A percentile compares a stretch with the other conserved stretches of the same genome.
phyloP scores from a whole-genome alignment of 2,113 vertebrate genomes.

The Tyto alba region DNA sequence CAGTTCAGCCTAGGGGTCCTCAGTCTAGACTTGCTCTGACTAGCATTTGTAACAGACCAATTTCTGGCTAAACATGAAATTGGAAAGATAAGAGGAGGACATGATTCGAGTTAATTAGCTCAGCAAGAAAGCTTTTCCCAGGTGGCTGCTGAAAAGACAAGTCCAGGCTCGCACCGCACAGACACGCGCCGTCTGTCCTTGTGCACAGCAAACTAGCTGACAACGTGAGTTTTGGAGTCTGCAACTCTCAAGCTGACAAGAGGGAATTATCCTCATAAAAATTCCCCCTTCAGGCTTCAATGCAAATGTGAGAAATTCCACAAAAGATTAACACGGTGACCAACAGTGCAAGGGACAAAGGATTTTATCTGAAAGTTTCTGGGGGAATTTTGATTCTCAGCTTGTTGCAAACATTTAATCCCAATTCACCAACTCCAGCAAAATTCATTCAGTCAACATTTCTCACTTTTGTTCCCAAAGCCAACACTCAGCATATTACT shows the following conservation, averaged over 20 bases:
- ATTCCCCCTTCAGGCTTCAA: not conserved
- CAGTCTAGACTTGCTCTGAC: not conserved
- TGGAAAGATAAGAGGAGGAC: not conserved
- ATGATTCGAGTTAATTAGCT: not conserved
- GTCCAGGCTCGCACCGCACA: not conserved
- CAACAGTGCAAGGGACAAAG: not conserved
- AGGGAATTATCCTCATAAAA: not conserved
- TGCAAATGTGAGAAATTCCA: slow-evolving; percentile 43
- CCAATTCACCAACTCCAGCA: not conserved
- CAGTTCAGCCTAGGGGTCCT: not conserved
- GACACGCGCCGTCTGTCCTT: not conserved
- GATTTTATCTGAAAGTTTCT: not conserved
- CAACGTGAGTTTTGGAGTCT: not conserved
- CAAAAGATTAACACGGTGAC: not conserved
- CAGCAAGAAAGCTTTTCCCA: not conserved
- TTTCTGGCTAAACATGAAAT: not conserved
- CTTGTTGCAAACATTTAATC: not conserved
- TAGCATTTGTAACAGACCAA: not conserved
- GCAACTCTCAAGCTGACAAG: not conserved
- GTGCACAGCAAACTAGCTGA: not conserved
- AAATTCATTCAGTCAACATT: not conserved
- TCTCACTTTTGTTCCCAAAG: not conserved
- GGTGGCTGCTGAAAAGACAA: not conserved
- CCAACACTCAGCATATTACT: not conserved
- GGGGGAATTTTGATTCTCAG: not conserved